Evolutionary conservation across 1,140 invertebrate genomes (phyloP).

Genomic region (Paralvinella palmiformis): DNA sequence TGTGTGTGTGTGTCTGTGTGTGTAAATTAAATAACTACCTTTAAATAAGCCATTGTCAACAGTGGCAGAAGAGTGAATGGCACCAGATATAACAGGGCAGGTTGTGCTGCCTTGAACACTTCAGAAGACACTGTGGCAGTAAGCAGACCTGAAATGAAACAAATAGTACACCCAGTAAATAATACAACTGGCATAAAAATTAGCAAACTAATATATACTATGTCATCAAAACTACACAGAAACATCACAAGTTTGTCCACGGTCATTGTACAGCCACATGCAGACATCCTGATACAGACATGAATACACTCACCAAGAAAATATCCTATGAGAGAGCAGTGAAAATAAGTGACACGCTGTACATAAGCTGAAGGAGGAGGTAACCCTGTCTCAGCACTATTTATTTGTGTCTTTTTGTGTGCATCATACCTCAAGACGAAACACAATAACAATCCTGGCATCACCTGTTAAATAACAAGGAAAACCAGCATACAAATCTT

Average conservation of each 20-base stretch:
- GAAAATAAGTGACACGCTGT: conserved; percentile 70
- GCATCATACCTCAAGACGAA: conserved; percentile 92
- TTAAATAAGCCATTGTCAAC: conserved; percentile 94
- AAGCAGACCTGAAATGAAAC: conserved; percentile 63
- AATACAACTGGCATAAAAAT: neutral
- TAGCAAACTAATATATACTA: neutral
- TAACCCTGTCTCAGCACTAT: conserved; percentile 66
- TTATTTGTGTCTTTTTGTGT: conserved; percentile 79
- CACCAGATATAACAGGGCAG: conserved; percentile 91
- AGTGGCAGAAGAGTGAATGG: conserved; percentile 93
- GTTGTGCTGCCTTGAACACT: conserved; percentile 95
- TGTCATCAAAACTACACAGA: neutral
- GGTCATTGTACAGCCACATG: too few relatives aligned
- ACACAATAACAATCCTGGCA: conserved; percentile 93
- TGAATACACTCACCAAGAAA: conserved; percentile 71
- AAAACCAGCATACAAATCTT: neutral
- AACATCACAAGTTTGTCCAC: too few relatives aligned
- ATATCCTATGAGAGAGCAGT: conserved; percentile 95
- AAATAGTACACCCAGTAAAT: too few relatives aligned
- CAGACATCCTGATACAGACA: too few relatives aligned
- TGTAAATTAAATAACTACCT: conserved; percentile 59
- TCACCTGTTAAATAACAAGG: conserved; percentile 54
- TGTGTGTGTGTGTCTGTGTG: neutral
- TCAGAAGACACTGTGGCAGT: conserved; percentile 95
- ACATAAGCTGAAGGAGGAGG: conserved; percentile 62